Base-by-base conservation (phyloP, 2,797 vertebrate genomes). In the Lithobates pipiens region DNA sequence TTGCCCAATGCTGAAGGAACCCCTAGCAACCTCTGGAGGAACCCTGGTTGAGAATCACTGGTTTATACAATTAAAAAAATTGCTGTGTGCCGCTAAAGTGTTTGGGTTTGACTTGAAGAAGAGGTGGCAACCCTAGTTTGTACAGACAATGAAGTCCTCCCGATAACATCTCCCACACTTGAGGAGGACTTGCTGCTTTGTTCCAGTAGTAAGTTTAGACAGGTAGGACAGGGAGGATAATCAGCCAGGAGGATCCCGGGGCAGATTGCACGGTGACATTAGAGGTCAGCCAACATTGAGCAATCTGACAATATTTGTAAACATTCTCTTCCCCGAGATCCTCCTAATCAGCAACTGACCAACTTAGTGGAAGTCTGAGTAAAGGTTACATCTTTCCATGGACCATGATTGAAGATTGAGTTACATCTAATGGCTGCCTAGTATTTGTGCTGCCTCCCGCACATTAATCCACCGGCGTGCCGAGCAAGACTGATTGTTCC, bases 401-500 rank as follows among this genome's bases (percentile, higher is more conserved):
- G 88, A 94, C 96, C 96, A 97, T 97, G 96, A 97, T 96, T 94
- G 94, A 92, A 94, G 96, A 96, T 97, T 96, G 89, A 91, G 90
- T 98, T 98, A 96, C 96, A 92, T 90, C 93, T 96, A 96, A 97
- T 96, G 96, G 95, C 92, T 95, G 93, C 91, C 94, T 94, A 92
- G 91, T 96, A 93, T 97, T 97, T 97, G 96, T 95, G 95, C 95
- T 97, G 94, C 96, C 96, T 97, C 96, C 96, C 95, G 92, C 93
- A 67, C 89, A 94, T 95, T 96, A 95, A 96, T 94, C 95, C 92
- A 90, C 94, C 94, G 94, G 94, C 93, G 95, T 93, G 95, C 93
- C 95, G 94, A 93, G 90, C 93, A 95, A 95, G 94, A 85, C 94
- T 97, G 96, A 97, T 97, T 96, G 96, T 93, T 97, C 93, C 96